Base-by-base conservation (phyloP, 2,888 invertebrate genomes). In the Apamea sordens region DNA sequence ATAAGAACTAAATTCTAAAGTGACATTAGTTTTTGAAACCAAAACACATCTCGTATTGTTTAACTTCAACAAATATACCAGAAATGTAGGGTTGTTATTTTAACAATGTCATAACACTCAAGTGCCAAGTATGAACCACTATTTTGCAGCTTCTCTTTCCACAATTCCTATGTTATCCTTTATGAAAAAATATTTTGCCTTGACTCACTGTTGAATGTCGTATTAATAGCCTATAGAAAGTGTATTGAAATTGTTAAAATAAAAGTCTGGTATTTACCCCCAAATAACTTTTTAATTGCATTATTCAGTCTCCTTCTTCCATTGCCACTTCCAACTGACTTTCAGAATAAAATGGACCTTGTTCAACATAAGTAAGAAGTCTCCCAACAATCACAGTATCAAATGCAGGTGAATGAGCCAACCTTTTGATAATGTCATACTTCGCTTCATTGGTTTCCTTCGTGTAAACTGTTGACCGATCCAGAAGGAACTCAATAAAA, bases 281-380 rank as follows among this genome's bases (percentile, higher is more conserved):
- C 24, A 41, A 36, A 79, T 56, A 24, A 5, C 1, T n/a, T 77
- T 56, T 6, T 36, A 24, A 73, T 41, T 18, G 1, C 7, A 56
- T 13, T 18, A 76, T 47, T 77, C 61, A 86, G 13, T 87, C 90
- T 77, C 92, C 98, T 83, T 98, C 98, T 91, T 99, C 99, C 90
- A 98, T 97, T 8, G 98, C 98, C 71, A 99, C 97, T 94, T 98
- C 98, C 71, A 98, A 96, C 79, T 97, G 95, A n/a, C 97, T 95
- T 88, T 98, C 97, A n/a, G 98, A 96, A 94, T 97, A 98, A 92
- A 98, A 98, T 6, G 98, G 98, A 0, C 99, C 99, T 92, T 99
- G 98, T 67, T 97, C 97, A 18, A 98, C 97, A 94, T 98, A 99
- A 32, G 97, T 97, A 85, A 97, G 97, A 36, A 99, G 94, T 91